A percentile compares a stretch with the other conserved stretches of the same genome.
Conservation (phyloP, 2,888 invertebrate genomes). For the Loripinus fragilis region DNA sequence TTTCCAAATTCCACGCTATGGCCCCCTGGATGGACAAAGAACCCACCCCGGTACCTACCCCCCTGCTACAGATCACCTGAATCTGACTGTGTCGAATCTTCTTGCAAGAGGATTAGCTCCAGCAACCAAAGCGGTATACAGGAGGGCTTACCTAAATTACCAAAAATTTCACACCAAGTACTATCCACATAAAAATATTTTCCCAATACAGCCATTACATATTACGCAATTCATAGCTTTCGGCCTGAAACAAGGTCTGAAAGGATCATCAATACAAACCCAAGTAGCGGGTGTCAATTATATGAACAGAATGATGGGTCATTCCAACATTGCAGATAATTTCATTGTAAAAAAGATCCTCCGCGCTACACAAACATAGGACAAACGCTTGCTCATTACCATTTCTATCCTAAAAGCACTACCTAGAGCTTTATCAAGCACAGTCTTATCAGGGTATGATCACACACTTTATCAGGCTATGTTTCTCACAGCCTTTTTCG, state of each 20-base stretch:
- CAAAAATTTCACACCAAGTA: constrained; percentile 16
- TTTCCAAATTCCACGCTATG: constrained; percentile 27
- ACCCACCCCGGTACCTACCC: constrained; percentile 17
- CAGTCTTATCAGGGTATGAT: neutral
- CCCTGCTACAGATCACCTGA: constrained; percentile 14
- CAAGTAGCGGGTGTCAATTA: constrained; percentile 32
- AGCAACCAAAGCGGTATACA: constrained; percentile 29
- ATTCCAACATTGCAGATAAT: constrained; percentile 9
- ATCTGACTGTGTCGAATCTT: neutral
- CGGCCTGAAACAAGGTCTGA: neutral
- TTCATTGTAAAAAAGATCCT: constrained; percentile 37
- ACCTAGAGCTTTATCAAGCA: neutral
- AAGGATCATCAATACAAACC: constrained; percentile 31
- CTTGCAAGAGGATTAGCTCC: constrained; percentile 15
- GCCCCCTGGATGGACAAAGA: constrained; percentile 34
- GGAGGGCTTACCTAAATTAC: constrained; percentile 24
- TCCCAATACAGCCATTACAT: constrained; percentile 19
- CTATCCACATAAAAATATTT: neutral
- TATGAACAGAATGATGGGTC: constrained; percentile 24
- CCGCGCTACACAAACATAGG: constrained; percentile 4
- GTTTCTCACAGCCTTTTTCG: constrained; percentile 34
- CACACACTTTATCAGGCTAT: constrained; percentile 7
- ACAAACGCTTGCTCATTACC: constrained; percentile 36
- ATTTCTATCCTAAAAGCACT: neutral
- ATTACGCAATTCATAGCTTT: constrained; percentile 36